Evolutionary conservation across 1,140 invertebrate genomes (phyloP).

Genomic region (Halesus radiatus): DNA sequence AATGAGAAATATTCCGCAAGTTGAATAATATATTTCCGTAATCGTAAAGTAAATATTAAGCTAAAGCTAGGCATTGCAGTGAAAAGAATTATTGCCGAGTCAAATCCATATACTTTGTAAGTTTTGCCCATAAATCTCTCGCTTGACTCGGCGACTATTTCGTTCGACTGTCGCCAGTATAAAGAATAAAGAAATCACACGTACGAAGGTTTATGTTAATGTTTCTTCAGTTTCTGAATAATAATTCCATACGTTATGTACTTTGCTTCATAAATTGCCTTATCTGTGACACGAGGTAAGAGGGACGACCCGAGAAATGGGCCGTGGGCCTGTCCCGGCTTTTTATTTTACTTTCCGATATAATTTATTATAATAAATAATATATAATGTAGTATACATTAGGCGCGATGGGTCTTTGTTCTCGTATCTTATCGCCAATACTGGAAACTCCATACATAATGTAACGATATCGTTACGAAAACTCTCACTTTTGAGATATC

Average conservation of each 20-base stretch:
- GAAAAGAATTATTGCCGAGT: constrained; percentile 22
- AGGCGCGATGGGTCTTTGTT: too few species aligned
- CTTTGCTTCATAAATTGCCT: constrained; percentile 49
- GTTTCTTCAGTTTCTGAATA: constrained; percentile 44
- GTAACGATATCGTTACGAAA: too few species aligned
- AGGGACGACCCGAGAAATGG: constrained; percentile 10
- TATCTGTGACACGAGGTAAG: constrained; percentile 41
- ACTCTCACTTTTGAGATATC: too few species aligned
- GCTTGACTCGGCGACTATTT: constrained; percentile 10
- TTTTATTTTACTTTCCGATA: too few species aligned
- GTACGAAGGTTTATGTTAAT: constrained; percentile 38
- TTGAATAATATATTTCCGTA: too few species aligned
- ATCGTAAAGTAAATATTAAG: too few species aligned
- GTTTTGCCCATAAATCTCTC: constrained; percentile 13
- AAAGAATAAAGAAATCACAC: constrained; percentile 21
- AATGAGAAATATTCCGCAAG: too few species aligned
- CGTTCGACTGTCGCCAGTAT: constrained; percentile 8
- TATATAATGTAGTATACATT: too few species aligned
- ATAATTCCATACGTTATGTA: constrained; percentile 48
- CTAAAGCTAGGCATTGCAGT: background rate
- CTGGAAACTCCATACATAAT: too few species aligned
- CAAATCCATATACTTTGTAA: constrained; percentile 14
- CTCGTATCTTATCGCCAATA: too few species aligned
- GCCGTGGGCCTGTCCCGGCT: background rate
- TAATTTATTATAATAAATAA: too few species aligned